These are phyloP conservation scores for Cyanoramphus novaezelandiae DNA, from an alignment of 2,113 vertebrate genomes.

Conservation along the genomic window DNA sequence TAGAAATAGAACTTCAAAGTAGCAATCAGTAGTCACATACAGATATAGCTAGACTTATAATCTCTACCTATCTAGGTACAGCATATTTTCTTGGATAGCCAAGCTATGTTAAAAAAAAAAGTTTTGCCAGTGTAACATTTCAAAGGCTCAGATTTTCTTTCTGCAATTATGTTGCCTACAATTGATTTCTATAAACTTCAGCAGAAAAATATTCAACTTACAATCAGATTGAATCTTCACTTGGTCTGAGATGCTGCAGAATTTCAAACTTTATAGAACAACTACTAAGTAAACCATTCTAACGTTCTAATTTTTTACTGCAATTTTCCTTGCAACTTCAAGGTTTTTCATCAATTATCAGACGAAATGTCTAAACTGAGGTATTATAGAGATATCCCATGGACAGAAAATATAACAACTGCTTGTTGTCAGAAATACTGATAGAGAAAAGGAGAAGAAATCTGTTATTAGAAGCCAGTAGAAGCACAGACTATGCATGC, in stretches of 20 bases:
- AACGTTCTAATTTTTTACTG: not conserved
- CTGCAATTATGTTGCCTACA: not conserved
- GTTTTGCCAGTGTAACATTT: not conserved
- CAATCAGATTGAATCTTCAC: not conserved
- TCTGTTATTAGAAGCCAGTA: not conserved
- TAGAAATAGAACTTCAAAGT: too few species aligned
- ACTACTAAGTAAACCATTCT: not conserved
- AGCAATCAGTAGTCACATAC: too few species aligned
- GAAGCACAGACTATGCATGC: not conserved
- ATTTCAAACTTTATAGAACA: not conserved
- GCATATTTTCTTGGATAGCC: not conserved
- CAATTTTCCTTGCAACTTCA: not conserved
- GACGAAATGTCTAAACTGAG: not conserved
- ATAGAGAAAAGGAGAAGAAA: not conserved
- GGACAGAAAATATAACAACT: not conserved
- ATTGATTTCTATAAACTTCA: not conserved
- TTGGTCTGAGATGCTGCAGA: not conserved
- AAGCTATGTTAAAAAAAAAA: not conserved
- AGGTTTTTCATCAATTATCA: not conserved
- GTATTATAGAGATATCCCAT: not conserved
- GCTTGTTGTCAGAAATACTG: not conserved
- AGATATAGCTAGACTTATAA: too few species aligned
- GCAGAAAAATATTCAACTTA: not conserved
- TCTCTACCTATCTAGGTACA: not conserved
- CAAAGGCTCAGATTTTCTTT: constrained; percentile 1